A percentile compares a stretch with the other conserved stretches of the same genome.
Evolutionary conservation across 2,888 invertebrate species (phyloP).

Genomic region (Catotricha subobsoleta): DNA sequence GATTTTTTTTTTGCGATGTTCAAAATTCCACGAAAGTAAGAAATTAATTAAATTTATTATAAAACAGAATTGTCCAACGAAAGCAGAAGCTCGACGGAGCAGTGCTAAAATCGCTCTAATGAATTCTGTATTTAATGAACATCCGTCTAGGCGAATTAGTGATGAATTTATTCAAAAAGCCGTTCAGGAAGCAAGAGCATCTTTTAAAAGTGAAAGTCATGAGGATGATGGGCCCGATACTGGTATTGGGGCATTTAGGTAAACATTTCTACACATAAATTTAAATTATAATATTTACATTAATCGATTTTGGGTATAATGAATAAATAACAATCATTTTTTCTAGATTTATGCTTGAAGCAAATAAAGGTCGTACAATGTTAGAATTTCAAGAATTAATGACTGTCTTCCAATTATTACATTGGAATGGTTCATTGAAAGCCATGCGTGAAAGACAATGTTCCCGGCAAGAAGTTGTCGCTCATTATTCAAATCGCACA

Average conservation of each 20-base stretch:
- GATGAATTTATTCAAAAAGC: conserved; percentile 91
- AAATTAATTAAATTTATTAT: background rate
- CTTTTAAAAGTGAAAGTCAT: conserved; percentile 49
- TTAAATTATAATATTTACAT: conserved; percentile 3
- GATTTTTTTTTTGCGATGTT: background rate
- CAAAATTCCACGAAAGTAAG: background rate
- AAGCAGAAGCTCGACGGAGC: conserved; percentile 83
- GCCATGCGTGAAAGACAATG: conserved; percentile 92
- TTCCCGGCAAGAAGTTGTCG: conserved; percentile 80
- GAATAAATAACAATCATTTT: too few relatives aligned
- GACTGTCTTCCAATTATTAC: conserved; percentile 92
- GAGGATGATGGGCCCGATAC: conserved; percentile 49
- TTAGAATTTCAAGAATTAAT: conserved; percentile 90
- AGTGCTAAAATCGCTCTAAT: conserved; percentile 91
- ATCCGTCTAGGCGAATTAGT: conserved; percentile 78
- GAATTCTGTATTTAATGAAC: conserved; percentile 94
- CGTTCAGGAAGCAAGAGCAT: conserved; percentile 75
- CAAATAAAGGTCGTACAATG: conserved; percentile 84
- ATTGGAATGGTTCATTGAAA: conserved; percentile 92
- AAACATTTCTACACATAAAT: conserved; percentile 5
- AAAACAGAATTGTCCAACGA: conserved; percentile 75
- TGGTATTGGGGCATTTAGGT: conserved; percentile 53
- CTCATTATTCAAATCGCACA: conserved; percentile 82
- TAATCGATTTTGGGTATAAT: too few relatives aligned
- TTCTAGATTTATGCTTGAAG: conserved; percentile 56